These are phyloP conservation scores for Deilephila porcellus DNA, from an alignment of 2,888 invertebrate species.

Conservation along the genomic window DNA sequence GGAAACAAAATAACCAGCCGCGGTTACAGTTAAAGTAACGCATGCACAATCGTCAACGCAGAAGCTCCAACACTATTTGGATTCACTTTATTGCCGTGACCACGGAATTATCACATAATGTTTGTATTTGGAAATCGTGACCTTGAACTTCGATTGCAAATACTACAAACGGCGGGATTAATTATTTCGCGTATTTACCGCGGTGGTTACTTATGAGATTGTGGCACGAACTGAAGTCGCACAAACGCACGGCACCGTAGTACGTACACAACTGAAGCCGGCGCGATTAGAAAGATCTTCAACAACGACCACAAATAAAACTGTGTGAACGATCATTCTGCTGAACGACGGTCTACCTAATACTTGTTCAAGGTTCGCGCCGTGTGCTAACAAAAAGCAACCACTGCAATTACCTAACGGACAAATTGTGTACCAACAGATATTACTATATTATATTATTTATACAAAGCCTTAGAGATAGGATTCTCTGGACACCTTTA, in stretches of 20 bases:
- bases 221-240: conserved; percentile 30
- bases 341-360: conserved; percentile 47
- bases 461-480: neutral
- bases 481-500: neutral
- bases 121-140: neutral
- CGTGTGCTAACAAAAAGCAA: conserved; percentile 47
- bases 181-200: conserved; percentile 34
- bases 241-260: conserved; percentile 61
- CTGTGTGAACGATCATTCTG: conserved; percentile 46
- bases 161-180: neutral
- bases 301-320: conserved; percentile 69
- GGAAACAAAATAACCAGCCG: neutral
- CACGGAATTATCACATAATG: neutral
- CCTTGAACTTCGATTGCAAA: conserved; percentile 19
- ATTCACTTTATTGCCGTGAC: neutral
- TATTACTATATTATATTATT: conserved; percentile 13
- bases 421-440: conserved; percentile 19
- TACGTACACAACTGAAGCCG: conserved; percentile 65
- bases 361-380: conserved; percentile 54
- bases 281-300: conserved; percentile 68
- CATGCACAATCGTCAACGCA: conserved; percentile 1
- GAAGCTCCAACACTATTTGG: neutral
- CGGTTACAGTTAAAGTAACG: neutral
- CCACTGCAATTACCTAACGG: conserved; percentile 40
- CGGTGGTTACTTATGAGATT: conserved; percentile 35